A percentile compares a stretch with the other conserved stretches of the same genome.
These are phyloP conservation scores for Hylaeus anthracinus DNA, from an alignment of 1,140 invertebrate species.

Conservation along the genomic window DNA sequence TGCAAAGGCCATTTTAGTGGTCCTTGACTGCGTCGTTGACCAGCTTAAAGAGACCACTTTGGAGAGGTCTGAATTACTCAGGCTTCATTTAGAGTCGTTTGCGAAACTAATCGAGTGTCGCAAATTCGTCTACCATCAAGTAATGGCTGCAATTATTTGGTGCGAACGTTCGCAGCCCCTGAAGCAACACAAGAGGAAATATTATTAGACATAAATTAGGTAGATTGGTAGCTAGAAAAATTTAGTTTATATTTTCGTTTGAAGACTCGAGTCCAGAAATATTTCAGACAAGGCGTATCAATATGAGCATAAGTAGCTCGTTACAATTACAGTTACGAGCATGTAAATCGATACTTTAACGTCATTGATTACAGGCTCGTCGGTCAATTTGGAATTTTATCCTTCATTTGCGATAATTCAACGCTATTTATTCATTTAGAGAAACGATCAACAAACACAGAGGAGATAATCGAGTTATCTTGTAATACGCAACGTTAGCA, in stretches of 20 bases:
- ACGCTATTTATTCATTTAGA: background rate
- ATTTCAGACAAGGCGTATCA: too few relatives aligned
- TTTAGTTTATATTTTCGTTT: too few relatives aligned
- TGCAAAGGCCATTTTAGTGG: conserved; percentile 25
- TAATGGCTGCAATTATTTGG: background rate
- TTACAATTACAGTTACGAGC: background rate
- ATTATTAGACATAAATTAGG: background rate
- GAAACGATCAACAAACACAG: background rate
- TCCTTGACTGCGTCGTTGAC: conserved; percentile 31
- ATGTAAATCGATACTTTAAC: background rate
- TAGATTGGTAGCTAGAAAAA: background rate
- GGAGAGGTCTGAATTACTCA: conserved; percentile 21
- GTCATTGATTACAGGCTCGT: background rate
- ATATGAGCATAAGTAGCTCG: too few relatives aligned
- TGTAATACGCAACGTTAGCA: background rate
- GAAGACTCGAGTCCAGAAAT: background rate
- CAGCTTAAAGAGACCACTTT: conserved; percentile 46
- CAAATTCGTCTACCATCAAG: conserved; percentile 23
- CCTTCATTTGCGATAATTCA: background rate
- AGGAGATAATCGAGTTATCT: background rate
- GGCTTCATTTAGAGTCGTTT: conserved; percentile 22
- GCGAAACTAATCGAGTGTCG: conserved; percentile 32
- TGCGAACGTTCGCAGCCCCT: too few relatives aligned
- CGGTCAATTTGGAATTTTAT: background rate
- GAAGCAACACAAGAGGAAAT: background rate